Evolutionary conservation across 2,797 vertebrate species (phyloP).

Genomic region (Girardinus metallicus): DNA sequence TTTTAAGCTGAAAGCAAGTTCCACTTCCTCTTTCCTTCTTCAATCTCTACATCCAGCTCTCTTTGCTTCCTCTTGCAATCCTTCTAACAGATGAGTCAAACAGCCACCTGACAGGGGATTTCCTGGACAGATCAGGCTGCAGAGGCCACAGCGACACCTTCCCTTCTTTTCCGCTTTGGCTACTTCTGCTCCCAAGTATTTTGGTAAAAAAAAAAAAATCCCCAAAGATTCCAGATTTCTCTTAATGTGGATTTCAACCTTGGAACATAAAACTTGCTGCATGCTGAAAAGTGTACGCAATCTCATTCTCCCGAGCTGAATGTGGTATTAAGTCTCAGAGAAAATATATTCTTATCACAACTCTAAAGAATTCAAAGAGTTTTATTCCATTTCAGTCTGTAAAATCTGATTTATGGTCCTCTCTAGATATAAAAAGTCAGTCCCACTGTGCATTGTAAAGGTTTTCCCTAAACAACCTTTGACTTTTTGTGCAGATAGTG

Average conservation of each 20-base stretch:
- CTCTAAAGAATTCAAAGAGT: not conserved
- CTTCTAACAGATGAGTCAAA: constrained; percentile 49
- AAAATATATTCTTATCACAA: not conserved
- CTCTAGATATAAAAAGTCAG: not conserved
- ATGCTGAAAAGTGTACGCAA: not conserved
- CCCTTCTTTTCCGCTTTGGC: constrained; percentile 17
- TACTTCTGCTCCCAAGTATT: not conserved
- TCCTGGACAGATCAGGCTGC: constrained; percentile 51
- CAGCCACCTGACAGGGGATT: constrained; percentile 60
- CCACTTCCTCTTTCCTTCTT: constrained; percentile 60
- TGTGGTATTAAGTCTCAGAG: not conserved
- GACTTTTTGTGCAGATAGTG: not conserved
- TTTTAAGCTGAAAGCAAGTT: constrained; percentile 41
- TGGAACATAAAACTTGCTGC: not conserved
- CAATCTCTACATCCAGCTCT: constrained; percentile 48
- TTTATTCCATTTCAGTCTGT: not conserved
- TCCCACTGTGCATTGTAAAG: not conserved
- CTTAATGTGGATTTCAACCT: not conserved
- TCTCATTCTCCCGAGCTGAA: not conserved
- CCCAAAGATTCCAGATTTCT: not conserved
- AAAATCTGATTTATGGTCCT: not conserved
- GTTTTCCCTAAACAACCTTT: not conserved
- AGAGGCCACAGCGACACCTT: constrained; percentile 24
- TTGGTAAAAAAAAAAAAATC: not conserved
- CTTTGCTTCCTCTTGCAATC: constrained; percentile 34